phyloP scores from a whole-genome alignment of 2,113 vertebrate species.

The Planiliza haematocheilus region DNA sequence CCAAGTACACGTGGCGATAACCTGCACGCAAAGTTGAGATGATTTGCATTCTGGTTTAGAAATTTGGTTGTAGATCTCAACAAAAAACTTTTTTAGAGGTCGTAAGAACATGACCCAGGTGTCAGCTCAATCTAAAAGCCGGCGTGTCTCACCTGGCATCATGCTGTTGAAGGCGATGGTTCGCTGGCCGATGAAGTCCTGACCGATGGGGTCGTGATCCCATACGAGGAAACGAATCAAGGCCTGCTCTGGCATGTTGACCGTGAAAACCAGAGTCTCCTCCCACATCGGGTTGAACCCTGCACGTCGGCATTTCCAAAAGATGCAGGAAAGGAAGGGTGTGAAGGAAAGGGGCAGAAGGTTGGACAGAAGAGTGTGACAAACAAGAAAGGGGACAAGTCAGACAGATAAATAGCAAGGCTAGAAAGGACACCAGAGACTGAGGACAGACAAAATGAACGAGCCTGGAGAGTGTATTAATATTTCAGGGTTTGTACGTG shows the following conservation, averaged over 20 bases:
- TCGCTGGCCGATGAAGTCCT: constrained; percentile 97
- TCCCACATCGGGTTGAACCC: constrained; percentile 99
- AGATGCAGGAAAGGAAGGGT: not conserved
- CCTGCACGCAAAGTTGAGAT: constrained; percentile 79
- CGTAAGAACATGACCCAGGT: not conserved
- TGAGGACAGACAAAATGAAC: constrained; percentile 23
- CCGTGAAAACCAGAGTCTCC: constrained; percentile 93
- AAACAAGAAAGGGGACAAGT: not conserved
- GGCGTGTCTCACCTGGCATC: constrained; percentile 89
- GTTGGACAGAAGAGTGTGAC: not conserved
- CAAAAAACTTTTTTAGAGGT: constrained; percentile 5
- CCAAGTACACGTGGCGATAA: constrained; percentile 97
- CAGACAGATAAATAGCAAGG: not conserved
- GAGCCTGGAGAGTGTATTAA: constrained; percentile 51
- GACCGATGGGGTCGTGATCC: constrained; percentile 98
- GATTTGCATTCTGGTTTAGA: no score
- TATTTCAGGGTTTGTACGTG: constrained; percentile 59
- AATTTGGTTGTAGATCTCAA: no score
- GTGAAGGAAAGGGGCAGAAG: not conserved
- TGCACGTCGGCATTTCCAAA: constrained; percentile 47
- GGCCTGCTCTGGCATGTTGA: constrained; percentile 94
- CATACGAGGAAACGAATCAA: constrained; percentile 96
- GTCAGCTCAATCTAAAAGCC: not conserved
- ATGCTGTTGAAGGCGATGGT: constrained; percentile 96
- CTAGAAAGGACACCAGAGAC: not conserved